Conservation (phyloP, 2,113 vertebrate genomes). For the Regulus satrapa region DNA sequence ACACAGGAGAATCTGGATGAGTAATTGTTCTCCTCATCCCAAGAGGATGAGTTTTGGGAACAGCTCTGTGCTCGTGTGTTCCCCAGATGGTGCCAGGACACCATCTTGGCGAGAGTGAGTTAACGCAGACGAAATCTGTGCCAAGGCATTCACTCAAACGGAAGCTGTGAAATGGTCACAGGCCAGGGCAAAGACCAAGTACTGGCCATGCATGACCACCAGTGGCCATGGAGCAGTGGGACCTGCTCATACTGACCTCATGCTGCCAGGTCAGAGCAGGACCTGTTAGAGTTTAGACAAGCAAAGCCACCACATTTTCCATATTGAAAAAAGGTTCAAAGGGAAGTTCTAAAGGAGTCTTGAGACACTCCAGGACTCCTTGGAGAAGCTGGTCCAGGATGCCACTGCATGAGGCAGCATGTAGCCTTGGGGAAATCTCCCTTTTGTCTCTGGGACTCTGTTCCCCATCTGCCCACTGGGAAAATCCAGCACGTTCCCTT, state of each 20-base stretch:
- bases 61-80: fast-evolving
- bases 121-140: background rate
- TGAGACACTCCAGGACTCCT: background rate
- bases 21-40: background rate
- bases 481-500: background rate
- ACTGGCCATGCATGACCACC: background rate
- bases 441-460: background rate
- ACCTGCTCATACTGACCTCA: background rate
- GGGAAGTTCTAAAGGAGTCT: background rate
- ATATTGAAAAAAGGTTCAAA: background rate
- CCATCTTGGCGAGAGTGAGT: background rate
- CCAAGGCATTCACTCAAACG: background rate
- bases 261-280: background rate
- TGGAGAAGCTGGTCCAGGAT: background rate
- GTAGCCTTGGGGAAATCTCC: background rate
- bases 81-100: background rate
- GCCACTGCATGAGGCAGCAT: background rate
- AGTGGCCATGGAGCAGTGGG: background rate
- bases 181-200: background rate
- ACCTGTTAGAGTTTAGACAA: background rate
- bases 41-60: background rate
- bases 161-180: background rate
- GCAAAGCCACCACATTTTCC: background rate
- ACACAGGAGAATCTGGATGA: background rate
- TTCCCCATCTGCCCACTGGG: background rate